phyloP scores from a whole-genome alignment of 2,113 vertebrate genomes.

The human (Homo sapiens) region GRCh38 chr12:115631001-115631500 shows the following conservation, averaged over 20 bases:
- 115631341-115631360: background rate
- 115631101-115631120: background rate
- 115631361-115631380: background rate
- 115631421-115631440: background rate
- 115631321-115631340: background rate
- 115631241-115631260: background rate
- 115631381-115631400: background rate
- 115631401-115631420: background rate
- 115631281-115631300: background rate
- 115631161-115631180: background rate
- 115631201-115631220: background rate
- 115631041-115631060: background rate
- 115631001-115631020: background rate
- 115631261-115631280: background rate
- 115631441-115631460: background rate
- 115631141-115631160: background rate
- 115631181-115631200: background rate
- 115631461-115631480: background rate
- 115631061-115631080: background rate
- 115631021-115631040: slow-evolving; percentile 17
- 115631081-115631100: background rate
- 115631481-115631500: background rate
- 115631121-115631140: background rate
- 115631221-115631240: background rate
- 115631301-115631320: background rate